Percentiles rank a stretch among this genome's conserved stretches.
These are phyloP conservation scores for Lepus timidus DNA, from an alignment of 2,113 vertebrate genomes.

Conservation along the genomic window DNA sequence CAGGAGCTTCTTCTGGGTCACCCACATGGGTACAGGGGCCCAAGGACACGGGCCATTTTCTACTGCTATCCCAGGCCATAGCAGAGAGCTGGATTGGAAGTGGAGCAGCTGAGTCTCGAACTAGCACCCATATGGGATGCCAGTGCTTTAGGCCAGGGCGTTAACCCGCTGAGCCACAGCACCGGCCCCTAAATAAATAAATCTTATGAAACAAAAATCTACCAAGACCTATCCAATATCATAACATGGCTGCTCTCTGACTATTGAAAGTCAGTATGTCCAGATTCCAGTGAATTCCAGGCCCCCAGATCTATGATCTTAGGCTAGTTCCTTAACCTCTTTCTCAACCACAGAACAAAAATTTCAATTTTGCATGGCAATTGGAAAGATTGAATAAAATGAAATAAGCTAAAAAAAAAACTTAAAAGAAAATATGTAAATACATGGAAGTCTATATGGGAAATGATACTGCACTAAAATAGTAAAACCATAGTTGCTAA, in stretches of 20 bases:
- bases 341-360: constrained; percentile 6
- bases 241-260: not conserved
- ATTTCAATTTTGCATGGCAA: constrained; percentile 2
- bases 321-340: not conserved
- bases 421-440: constrained; percentile 27
- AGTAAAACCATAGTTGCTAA: constrained; percentile 29
- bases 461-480: constrained; percentile 53
- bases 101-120: no score
- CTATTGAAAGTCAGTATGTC: not conserved
- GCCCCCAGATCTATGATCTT: not conserved
- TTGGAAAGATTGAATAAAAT: constrained; percentile 34
- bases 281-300: not conserved
- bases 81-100: no score
- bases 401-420: not conserved
- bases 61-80: no score
- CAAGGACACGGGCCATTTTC: no score
- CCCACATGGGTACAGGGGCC: no score
- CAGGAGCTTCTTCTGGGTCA: no score
- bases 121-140: no score
- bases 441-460: not conserved
- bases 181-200: no score
- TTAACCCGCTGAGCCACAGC: no score
- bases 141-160: no score
- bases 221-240: not conserved
- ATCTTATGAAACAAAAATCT: constrained; percentile 24